Base-by-base conservation (phyloP, 2,113 vertebrate species). In the Myotis lucifugus region DNA sequence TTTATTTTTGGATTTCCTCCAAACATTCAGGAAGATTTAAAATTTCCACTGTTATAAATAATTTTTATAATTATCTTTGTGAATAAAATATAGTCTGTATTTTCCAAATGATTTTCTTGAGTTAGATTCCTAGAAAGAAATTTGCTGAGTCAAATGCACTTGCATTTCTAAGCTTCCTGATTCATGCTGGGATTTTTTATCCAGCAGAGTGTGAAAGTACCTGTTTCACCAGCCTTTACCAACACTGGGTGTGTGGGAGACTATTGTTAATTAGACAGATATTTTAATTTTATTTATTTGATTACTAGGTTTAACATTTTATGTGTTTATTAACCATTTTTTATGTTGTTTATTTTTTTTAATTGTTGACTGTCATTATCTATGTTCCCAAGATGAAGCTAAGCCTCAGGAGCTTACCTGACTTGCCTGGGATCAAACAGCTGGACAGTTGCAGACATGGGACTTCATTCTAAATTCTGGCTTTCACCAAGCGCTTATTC, bases 201-300 rank as follows among this genome's bases (percentile, higher is more conserved):
- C 34, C 64, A 56, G 17, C 19, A 93, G 76, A 56, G 27, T 81
- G 18, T 67, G 27, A 74, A 88, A 77, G 27, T 77, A 7, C 46
- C 64, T 64, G 27, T 86, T 59, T 93, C 61, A 15, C 59, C 50
- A 69, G 37, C 14, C 34, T 66, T 90, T 61, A 32, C 5, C 19
- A 82, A 12, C 8, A 12, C 1, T 34, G 29, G 11, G 3, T 48
- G 67, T 72, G 74, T 81, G 40, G 52, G 40, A 82, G 21, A 37
- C 86, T 17, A 5, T 40, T 70, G 19, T 4, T 40, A 67, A 73
- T 82, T 96, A 6, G 19, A 73, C 21, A 85, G 29, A 17, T 67
- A 34, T 48, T 79, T 87, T 87, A 59, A 85, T 32, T 85, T 74
- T 88, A 94, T 77, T 73, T 70, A 74, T 88, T 97, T 82, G 34